A percentile compares a stretch with the other conserved stretches of the same genome.
phyloP scores from a whole-genome alignment of 2,113 vertebrate species.

The Gopherus evgoodei region DNA sequence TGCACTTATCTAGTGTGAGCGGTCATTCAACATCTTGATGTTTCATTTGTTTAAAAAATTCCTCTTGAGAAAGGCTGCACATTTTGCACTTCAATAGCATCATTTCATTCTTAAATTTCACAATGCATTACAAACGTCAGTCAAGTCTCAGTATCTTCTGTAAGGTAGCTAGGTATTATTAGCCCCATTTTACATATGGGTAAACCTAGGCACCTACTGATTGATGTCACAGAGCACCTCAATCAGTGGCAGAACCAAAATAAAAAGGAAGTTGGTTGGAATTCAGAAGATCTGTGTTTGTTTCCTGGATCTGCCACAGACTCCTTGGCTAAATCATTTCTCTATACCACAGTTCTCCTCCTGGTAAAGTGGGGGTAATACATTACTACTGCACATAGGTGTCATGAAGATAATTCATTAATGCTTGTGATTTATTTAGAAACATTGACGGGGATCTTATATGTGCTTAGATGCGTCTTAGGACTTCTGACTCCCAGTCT shows the following conservation, averaged over 20 bases:
- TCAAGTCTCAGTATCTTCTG: background rate
- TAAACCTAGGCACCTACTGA: background rate
- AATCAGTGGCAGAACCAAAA: background rate
- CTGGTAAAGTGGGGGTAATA: background rate
- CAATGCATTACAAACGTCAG: background rate
- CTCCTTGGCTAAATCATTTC: background rate
- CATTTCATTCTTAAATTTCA: conserved; percentile 20
- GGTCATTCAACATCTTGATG: background rate
- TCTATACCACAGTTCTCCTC: background rate
- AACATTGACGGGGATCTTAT: background rate
- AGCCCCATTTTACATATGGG: background rate
- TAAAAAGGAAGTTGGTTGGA: background rate
- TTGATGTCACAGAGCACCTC: background rate
- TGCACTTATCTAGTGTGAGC: conserved; percentile 57
- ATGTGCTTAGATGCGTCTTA: background rate
- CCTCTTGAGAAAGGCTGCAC: conserved; percentile 27
- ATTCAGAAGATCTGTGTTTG: background rate
- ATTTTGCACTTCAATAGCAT: conserved; percentile 34
- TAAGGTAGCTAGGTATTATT: conserved; percentile 5
- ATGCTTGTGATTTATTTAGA: background rate
- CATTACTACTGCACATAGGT: background rate
- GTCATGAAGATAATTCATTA: background rate
- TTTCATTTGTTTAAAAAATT: conserved; percentile 7
- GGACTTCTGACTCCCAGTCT: background rate
- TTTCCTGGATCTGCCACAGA: background rate